Percentiles rank a stretch among this genome's conserved stretches.
phyloP scores from a whole-genome alignment of 2,888 invertebrate genomes.

The Folsomia manolachei region DNA sequence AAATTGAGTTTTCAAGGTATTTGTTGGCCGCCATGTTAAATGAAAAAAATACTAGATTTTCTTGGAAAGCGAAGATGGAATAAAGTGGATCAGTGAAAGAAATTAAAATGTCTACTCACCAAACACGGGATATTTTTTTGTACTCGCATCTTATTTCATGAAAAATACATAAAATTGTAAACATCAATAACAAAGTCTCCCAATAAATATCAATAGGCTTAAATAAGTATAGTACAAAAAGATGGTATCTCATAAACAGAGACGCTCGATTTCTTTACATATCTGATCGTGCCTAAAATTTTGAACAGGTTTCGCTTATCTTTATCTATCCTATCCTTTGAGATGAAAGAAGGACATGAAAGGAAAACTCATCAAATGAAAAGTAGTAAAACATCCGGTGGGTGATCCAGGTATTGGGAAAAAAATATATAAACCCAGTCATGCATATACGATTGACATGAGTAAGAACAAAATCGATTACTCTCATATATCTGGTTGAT shows the following conservation, averaged over 20 bases:
- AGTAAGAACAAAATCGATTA: no score
- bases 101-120: not conserved
- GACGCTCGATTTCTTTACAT: not conserved
- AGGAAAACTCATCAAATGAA: slow-evolving; percentile 15
- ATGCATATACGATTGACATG: not conserved
- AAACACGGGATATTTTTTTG: no score
- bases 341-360: not conserved
- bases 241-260: no score
- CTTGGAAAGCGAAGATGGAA: not conserved
- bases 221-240: not conserved
- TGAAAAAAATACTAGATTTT: not conserved
- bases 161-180: slow-evolving; percentile 1
- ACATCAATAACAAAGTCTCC: not conserved
- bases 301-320: not conserved
- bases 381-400: slow-evolving; percentile 14
- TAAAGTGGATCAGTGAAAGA: not conserved
- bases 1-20: not conserved
- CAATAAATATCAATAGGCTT: not conserved
- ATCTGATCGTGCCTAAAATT: not conserved
- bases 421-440: not conserved
- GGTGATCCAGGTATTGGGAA: not conserved
- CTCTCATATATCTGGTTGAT: no score
- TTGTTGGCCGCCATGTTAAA: not conserved
- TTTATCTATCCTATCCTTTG: not conserved
- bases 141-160: not conserved